These are phyloP conservation scores for Pelodytes ibericus DNA, from an alignment of 2,797 vertebrate species.

Conservation along the genomic window DNA sequence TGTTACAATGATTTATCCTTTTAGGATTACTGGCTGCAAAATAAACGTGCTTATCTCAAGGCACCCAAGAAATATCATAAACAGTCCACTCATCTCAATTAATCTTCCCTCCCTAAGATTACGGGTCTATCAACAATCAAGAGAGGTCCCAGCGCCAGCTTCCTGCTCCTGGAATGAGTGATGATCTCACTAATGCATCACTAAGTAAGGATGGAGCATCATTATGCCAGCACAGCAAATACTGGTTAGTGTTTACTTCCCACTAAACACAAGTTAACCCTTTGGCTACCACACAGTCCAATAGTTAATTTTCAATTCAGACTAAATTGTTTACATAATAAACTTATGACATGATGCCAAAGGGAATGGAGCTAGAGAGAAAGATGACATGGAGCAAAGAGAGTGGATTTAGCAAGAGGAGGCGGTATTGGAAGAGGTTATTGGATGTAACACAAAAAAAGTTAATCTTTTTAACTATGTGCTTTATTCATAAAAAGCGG, in stretches of 20 bases:
- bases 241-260: constrained; percentile 29
- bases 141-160: constrained; percentile 40
- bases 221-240: constrained; percentile 36
- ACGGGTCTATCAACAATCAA: constrained; percentile 53
- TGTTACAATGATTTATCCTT: constrained; percentile 51
- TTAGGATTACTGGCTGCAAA: constrained; percentile 53
- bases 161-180: constrained; percentile 48
- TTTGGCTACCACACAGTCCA: background rate
- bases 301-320: background rate
- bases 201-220: constrained; percentile 37
- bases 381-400: background rate
- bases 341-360: background rate
- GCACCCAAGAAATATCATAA: constrained; percentile 54
- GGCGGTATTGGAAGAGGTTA: background rate
- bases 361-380: background rate
- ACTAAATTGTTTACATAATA: background rate
- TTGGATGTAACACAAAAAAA: background rate
- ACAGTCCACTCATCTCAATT: constrained; percentile 52
- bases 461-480: too few species aligned
- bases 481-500: too few species aligned
- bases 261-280: constrained; percentile 33
- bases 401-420: background rate
- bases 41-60: constrained; percentile 54
- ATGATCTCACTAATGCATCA: constrained; percentile 55
- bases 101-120: constrained; percentile 47